Evolutionary conservation across 2,113 vertebrate genomes (phyloP).

Genomic region (Laticauda laticaudata): DNA sequence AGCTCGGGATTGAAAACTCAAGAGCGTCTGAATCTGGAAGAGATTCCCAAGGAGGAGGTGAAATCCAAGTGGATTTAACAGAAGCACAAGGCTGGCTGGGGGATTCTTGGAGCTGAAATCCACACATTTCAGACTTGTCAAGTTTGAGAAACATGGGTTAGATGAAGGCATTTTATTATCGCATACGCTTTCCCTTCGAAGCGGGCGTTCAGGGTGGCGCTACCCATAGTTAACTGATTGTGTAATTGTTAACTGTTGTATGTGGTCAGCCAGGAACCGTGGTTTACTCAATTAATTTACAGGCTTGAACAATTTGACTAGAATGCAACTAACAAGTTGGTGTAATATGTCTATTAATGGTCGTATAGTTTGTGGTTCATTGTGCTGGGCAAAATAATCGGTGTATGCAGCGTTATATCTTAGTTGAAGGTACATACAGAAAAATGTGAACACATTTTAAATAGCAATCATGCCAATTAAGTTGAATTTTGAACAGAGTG

Average conservation of each 20-base stretch:
- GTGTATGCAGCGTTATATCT: background rate
- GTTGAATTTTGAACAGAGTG: background rate
- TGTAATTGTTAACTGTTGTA: background rate
- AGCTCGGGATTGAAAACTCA: background rate
- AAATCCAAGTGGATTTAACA: background rate
- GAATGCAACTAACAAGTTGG: background rate
- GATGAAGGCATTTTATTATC: background rate
- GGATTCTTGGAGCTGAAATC: background rate
- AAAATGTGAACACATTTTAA: background rate
- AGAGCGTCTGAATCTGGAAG: rapidly evolving
- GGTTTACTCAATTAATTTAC: background rate
- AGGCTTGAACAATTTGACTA: background rate
- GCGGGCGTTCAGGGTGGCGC: background rate
- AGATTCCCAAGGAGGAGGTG: background rate
- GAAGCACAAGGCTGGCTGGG: background rate
- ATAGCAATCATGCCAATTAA: background rate
- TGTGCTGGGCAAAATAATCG: background rate
- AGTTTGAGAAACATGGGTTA: background rate
- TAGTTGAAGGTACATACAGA: background rate
- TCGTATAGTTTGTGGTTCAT: background rate
- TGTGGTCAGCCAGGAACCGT: background rate
- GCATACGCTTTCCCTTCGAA: background rate
- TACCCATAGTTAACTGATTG: background rate
- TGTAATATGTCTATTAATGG: background rate
- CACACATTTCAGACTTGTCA: background rate